phyloP scores from a whole-genome alignment of 2,113 vertebrate genomes.

The Eudyptes chrysolophus region DNA sequence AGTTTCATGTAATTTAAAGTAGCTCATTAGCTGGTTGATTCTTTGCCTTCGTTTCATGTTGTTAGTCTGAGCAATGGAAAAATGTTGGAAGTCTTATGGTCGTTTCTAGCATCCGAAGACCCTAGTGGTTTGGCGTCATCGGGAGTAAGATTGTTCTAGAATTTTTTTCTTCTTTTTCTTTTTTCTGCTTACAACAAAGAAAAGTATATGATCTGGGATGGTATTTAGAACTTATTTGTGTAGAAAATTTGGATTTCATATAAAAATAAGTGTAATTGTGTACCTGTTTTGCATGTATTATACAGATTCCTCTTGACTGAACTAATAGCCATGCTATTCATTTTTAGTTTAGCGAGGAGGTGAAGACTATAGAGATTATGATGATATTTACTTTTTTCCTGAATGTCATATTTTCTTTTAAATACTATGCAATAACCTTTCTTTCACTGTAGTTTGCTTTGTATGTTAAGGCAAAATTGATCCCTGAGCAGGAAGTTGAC shows the following conservation, averaged over 20 bases:
- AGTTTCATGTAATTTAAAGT: background rate
- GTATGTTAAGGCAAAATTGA: slow-evolving; percentile 3
- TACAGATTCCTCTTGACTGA: background rate
- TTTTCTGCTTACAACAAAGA: background rate
- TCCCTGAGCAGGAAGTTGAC: background rate
- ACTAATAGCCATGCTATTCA: background rate
- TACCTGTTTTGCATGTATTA: background rate
- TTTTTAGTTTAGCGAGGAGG: background rate
- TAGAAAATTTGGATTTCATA: background rate
- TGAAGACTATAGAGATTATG: slow-evolving; percentile 21
- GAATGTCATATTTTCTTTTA: slow-evolving; percentile 35
- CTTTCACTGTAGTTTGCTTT: slow-evolving; percentile 23
- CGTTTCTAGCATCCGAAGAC: background rate
- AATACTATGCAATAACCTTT: slow-evolving; percentile 46
- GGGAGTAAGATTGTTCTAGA: background rate
- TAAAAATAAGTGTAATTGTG: background rate
- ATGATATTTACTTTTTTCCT: slow-evolving; percentile 43
- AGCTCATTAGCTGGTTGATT: background rate
- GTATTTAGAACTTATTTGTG: background rate
- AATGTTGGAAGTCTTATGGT: background rate
- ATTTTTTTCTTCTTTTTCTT: background rate
- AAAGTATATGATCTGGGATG: background rate
- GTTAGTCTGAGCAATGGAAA: background rate
- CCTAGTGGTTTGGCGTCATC: background rate
- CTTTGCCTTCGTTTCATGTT: background rate